Evolutionary conservation across 1,140 invertebrate species (phyloP).

Genomic region (Augochlora pura): DNA sequence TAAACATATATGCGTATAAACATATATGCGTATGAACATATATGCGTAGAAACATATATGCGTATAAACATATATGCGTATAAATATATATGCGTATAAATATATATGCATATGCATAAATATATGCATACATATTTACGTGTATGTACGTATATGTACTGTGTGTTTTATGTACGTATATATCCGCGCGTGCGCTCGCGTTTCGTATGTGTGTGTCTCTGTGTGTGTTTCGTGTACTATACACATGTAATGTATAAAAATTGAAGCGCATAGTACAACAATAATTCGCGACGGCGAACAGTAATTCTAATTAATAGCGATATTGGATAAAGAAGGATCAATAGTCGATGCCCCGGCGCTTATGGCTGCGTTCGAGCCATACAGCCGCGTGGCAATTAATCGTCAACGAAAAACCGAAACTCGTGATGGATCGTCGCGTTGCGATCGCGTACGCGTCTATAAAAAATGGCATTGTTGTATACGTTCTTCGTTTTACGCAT

Average conservation of each 20-base stretch:
- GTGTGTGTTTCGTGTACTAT: constrained; percentile 30
- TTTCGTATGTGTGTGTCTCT: no score
- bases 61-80: no score
- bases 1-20: constrained; percentile 45
- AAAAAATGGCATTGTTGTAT: constrained; percentile 57
- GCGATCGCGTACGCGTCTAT: constrained; percentile 49
- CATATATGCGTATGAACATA: no score
- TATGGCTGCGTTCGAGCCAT: constrained; percentile 30
- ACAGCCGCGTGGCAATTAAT: constrained; percentile 44
- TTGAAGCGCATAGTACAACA: constrained; percentile 56
- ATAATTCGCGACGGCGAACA: constrained; percentile 38
- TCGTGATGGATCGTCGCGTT: constrained; percentile 56
- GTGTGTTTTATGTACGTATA: no score
- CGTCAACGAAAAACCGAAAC: constrained; percentile 49
- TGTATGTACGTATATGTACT: no score
- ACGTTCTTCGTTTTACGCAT: constrained; percentile 4
- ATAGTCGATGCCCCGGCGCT: constrained; percentile 36
- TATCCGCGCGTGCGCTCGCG: no score
- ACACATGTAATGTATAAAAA: constrained; percentile 55
- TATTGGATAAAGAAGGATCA: constrained; percentile 38
- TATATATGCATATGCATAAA: no score
- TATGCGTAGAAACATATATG: no score
- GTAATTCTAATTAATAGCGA: constrained; percentile 51
- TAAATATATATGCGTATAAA: not conserved
- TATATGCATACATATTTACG: no score